These are phyloP conservation scores for Pemphigus obesinymphae DNA, from an alignment of 1,140 invertebrate species.

Conservation along the genomic window DNA sequence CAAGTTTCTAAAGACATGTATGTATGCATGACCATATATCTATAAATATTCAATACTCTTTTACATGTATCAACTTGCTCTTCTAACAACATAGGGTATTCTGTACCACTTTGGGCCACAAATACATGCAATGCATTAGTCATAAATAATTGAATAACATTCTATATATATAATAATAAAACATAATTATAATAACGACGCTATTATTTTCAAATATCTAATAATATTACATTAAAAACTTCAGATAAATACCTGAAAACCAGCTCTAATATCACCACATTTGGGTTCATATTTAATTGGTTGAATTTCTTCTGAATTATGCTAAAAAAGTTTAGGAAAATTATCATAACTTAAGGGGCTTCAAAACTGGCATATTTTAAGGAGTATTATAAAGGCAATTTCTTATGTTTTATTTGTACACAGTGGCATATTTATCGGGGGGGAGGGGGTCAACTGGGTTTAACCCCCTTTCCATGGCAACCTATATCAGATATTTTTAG, in stretches of 20 bases:
- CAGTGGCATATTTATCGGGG: too few species aligned
- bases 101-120: conserved; percentile 63
- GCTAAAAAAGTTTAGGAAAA: too few species aligned
- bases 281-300: not conserved
- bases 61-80: conserved; percentile 96
- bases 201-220: too few species aligned
- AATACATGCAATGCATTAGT: conserved; percentile 95
- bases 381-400: too few species aligned
- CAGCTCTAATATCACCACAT: conserved; percentile 27
- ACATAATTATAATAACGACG: not conserved
- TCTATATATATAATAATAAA: conserved; percentile 56
- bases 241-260: conserved; percentile 26
- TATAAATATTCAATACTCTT: conserved; percentile 91
- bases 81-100: conserved; percentile 60
- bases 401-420: too few species aligned
- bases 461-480: too few species aligned
- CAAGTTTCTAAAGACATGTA: conserved; percentile 87
- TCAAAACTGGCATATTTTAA: too few species aligned
- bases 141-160: conserved; percentile 88
- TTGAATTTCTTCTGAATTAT: not conserved
- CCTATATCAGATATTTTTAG: too few species aligned
- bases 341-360: too few species aligned
- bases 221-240: too few species aligned
- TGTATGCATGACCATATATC: conserved; percentile 95
- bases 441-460: too few species aligned